Percentiles rank a stretch among this genome's conserved stretches.
Conservation (phyloP, 2,113 vertebrate species). For the Alaudala cheleensis region DNA sequence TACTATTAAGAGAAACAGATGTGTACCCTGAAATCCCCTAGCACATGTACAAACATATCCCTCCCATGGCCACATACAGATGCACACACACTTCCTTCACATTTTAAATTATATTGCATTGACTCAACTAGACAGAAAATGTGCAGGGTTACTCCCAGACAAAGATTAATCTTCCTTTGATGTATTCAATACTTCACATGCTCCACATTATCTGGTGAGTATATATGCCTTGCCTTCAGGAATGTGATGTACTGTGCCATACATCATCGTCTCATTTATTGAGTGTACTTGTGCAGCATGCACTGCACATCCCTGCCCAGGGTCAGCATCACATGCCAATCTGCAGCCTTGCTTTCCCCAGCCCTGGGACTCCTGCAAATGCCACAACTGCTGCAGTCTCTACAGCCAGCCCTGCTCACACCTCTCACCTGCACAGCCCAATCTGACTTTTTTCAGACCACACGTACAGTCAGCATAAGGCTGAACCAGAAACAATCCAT, state of each 20-base stretch:
- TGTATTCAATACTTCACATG: conserved; percentile 61
- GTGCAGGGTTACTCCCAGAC: conserved; percentile 24
- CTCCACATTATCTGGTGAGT: conserved; percentile 61
- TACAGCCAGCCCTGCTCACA: neutral
- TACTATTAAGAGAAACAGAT: neutral
- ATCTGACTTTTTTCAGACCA: neutral
- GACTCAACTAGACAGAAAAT: conserved; percentile 28
- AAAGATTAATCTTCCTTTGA: conserved; percentile 63
- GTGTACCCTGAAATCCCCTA: neutral
- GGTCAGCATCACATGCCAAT: conserved; percentile 32
- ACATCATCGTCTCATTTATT: conserved; percentile 56
- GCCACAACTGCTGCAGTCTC: neutral
- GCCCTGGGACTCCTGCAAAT: neutral
- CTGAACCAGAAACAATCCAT: neutral
- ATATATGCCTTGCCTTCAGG: conserved; percentile 61
- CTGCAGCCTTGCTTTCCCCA: neutral
- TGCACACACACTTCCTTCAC: neutral
- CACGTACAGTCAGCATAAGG: neutral
- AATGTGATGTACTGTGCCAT: conserved; percentile 58
- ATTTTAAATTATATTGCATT: conserved; percentile 25
- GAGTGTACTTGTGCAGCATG: conserved; percentile 18
- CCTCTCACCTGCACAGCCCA: neutral
- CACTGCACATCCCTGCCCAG: conserved; percentile 14
- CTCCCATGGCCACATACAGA: neutral
- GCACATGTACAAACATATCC: neutral